Base-by-base conservation (phyloP, 2,797 vertebrate species). In the Acanthurus leucopareius region DNA sequence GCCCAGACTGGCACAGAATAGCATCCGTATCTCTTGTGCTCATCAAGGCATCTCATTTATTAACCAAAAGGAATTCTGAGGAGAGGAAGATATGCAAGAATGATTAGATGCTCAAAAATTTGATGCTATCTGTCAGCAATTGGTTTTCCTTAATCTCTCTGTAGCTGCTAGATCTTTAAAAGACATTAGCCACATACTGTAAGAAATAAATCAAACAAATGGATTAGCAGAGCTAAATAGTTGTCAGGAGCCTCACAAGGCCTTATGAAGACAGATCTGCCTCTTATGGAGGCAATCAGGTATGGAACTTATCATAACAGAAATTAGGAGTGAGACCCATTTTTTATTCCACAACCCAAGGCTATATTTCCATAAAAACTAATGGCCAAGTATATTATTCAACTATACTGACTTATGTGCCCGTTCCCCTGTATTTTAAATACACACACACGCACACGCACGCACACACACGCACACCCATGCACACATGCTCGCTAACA, bases 261-360 rank as follows among this genome's bases (percentile, higher is more conserved):
- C 89, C 88, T 92, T 90, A 95, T 94, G 91, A 95, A 95, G 93
- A 95, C 90, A 80, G 92, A 95, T 95, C 89, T 94, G 80, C 82
- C 86, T 91, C 90, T 93, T 91, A 90, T 86, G 88, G 91, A 88
- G 92, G 91, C 93, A 94, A 95, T 95, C 93, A 94, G 91, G 92
- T 94, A 92, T 94, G 91, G 93, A 93, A 95, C 92, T 94, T 95
- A 95, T 93, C 92, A 94, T 95, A 95, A 94, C 92, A 95, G 89
- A 94, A 95, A 95, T 95, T 94, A 95, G 93, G 92, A 93, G 79
- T 87, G 83, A 86, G 89, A 86, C 86, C 89, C 88, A 93, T 94
- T 95, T 91, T 91, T 94, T 94, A 94, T 94, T 86, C 86, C 86
- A 89, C 87, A 89, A 92, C 93, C 91, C 81, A 82, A 91, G 93